phyloP scores from a whole-genome alignment of 2,113 vertebrate species.

The Neotragus pygmaeus region DNA sequence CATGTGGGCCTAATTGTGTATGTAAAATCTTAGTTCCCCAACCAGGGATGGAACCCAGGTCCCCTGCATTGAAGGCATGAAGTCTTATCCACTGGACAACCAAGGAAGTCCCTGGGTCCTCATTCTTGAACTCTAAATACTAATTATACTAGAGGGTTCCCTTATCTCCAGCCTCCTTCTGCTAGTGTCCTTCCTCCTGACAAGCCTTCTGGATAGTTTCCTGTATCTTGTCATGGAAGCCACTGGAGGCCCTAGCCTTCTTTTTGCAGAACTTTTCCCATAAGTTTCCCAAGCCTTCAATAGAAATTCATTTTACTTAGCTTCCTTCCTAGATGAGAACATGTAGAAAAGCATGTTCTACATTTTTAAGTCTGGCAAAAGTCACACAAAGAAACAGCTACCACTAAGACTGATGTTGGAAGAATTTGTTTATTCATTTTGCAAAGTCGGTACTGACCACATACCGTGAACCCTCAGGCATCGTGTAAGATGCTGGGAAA shows the following conservation, averaged over 20 bases:
- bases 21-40: neutral
- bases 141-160: neutral
- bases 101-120: neutral
- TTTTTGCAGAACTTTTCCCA: neutral
- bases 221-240: neutral
- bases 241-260: neutral
- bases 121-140: neutral
- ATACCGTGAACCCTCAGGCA: neutral
- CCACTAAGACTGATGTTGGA: neutral
- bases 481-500: neutral
- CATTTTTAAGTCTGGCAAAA: neutral
- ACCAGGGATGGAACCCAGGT: neutral
- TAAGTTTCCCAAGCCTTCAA: neutral
- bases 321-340: neutral
- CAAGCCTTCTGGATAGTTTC: neutral
- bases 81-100: neutral
- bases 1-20: neutral
- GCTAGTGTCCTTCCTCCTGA: neutral
- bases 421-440: conserved; percentile 26
- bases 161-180: neutral
- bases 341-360: neutral
- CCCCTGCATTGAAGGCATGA: neutral
- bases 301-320: conserved; percentile 12
- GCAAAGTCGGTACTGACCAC: neutral
- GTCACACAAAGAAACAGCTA: conserved; percentile 7